Conservation (phyloP, 2,797 vertebrate genomes). For the Lacerta bilineata region DNA sequence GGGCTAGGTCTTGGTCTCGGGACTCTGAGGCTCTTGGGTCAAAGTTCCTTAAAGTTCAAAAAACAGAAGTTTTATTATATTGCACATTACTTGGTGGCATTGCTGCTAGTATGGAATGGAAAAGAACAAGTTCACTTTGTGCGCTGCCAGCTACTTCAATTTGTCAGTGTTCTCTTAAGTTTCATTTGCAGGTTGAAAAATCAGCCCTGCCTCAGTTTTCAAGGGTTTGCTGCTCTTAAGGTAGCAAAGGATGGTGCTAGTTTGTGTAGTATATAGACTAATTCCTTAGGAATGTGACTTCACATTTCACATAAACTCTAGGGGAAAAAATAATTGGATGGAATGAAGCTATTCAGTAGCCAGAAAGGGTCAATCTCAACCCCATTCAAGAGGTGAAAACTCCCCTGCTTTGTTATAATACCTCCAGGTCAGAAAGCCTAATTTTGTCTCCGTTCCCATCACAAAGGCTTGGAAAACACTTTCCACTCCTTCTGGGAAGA, state of each 20-base stretch:
- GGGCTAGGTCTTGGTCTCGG: too few species aligned
- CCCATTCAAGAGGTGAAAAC: background rate
- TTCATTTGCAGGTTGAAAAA: background rate
- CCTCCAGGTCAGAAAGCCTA: background rate
- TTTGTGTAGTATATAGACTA: background rate
- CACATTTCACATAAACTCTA: background rate
- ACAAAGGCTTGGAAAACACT: background rate
- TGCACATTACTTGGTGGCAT: background rate
- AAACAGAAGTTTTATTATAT: background rate
- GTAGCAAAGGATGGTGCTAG: background rate
- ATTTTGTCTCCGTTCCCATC: constrained; percentile 11
- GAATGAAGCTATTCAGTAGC: background rate
- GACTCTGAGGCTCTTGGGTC: too few species aligned
- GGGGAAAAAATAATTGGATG: background rate
- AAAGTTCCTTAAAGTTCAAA: background rate
- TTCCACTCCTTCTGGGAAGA: background rate
- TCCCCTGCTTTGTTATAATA: constrained; percentile 1
- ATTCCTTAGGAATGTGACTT: background rate
- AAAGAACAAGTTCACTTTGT: background rate
- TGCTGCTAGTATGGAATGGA: background rate
- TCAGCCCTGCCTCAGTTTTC: background rate
- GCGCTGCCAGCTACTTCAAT: background rate
- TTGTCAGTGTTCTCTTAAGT: rapidly evolving
- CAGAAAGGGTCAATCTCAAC: background rate
- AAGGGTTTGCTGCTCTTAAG: background rate